Evolutionary conservation across 2,113 vertebrate species (phyloP).

Genomic region (Lepisosteus osseus): DNA sequence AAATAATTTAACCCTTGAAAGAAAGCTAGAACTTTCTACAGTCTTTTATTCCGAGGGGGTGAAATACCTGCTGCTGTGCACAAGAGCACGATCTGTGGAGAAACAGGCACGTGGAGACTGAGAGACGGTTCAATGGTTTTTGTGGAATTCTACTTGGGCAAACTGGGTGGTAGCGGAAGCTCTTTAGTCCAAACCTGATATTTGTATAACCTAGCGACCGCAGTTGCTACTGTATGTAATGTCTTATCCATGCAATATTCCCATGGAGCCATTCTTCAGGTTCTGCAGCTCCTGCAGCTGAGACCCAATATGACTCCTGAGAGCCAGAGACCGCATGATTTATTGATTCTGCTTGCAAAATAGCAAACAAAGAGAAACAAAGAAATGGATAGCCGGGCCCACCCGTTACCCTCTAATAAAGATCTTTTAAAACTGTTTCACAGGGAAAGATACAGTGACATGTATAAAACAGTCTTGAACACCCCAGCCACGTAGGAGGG

Average conservation of each 20-base stretch:
- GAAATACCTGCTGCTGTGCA: too few species aligned
- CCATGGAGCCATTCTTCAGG: conserved; percentile 28
- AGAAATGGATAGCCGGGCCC: too few species aligned
- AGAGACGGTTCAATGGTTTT: background rate
- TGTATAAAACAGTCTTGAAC: background rate
- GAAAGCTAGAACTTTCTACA: too few species aligned
- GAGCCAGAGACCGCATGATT: too few species aligned
- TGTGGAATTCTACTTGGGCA: background rate
- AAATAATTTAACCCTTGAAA: too few species aligned
- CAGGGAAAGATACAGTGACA: background rate
- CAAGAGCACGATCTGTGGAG: too few species aligned
- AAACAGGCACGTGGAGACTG: too few species aligned
- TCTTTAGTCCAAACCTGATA: conserved; percentile 21
- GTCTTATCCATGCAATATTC: conserved; percentile 33
- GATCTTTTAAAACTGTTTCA: background rate
- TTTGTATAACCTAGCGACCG: conserved; percentile 27
- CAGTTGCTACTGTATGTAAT: conserved; percentile 38
- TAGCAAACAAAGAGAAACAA: too few species aligned
- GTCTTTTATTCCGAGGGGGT: too few species aligned
- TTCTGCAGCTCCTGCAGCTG: background rate
- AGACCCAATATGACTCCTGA: too few species aligned
- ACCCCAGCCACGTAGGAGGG: background rate
- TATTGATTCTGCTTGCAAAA: too few species aligned
- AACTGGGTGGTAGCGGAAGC: background rate
- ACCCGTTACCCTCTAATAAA: background rate